Conservation (phyloP, 2,113 vertebrate species). For the Callaeas wilsoni region DNA sequence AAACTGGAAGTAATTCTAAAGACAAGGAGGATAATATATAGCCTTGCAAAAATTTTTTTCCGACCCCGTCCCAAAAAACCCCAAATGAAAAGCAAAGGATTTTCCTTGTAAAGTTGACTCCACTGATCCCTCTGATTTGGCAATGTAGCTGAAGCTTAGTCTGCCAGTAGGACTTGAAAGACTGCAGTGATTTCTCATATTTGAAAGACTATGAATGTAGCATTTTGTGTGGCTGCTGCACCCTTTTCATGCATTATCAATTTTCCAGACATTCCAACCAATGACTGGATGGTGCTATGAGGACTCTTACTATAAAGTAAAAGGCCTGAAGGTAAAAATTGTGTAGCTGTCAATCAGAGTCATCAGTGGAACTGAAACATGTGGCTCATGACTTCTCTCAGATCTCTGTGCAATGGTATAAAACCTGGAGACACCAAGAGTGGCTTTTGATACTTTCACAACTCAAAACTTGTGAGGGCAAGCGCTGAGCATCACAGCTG, state of each 20-base stretch:
- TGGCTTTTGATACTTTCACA: neutral
- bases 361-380: neutral
- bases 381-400: rapidly evolving
- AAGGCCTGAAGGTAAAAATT: neutral
- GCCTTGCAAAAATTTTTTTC: neutral
- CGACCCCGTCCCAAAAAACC: rapidly evolving
- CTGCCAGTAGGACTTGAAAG: neutral
- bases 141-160: neutral
- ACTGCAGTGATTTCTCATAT: neutral
- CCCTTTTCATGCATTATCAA: neutral
- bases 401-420: neutral
- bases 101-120: neutral
- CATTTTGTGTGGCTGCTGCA: neutral
- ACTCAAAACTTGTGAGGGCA: neutral
- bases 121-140: neutral
- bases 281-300: neutral
- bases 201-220: neutral
- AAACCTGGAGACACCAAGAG: neutral
- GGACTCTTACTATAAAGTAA: neutral
- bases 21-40: neutral
- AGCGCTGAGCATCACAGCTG: neutral
- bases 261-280: neutral
- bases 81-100: neutral
- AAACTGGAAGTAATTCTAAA: neutral
- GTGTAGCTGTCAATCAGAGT: neutral